Conservation (phyloP, 2,888 invertebrate species). For the Hesperia comma region DNA sequence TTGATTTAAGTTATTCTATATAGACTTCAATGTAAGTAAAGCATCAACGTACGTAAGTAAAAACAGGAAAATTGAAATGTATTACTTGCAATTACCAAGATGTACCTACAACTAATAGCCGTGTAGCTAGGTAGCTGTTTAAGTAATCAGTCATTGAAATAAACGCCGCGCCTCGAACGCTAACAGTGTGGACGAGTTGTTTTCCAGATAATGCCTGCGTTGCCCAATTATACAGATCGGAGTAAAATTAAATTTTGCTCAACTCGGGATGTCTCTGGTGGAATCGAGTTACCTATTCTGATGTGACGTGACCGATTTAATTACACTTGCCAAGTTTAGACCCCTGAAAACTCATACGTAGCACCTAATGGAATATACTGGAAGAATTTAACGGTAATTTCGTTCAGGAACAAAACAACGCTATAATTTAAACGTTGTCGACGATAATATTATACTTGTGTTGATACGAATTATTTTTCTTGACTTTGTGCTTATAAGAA, state of each 20-base stretch:
- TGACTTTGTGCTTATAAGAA: no score
- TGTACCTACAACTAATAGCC: no score
- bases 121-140: no score
- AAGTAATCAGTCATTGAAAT: no score
- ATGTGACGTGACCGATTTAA: slow-evolving; percentile 32
- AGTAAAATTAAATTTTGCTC: slow-evolving; percentile 36
- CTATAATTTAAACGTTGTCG: neutral
- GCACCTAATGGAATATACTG: neutral
- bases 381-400: neutral
- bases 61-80: no score
- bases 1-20: no score
- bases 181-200: neutral
- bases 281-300: slow-evolving; percentile 37
- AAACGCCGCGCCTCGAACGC: slow-evolving; percentile 26
- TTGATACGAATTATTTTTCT: no score
- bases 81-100: no score
- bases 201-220: slow-evolving; percentile 30
- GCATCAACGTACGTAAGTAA: no score
- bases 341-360: slow-evolving; percentile 1
- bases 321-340: slow-evolving; percentile 26
- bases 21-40: no score
- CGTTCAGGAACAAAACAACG: neutral
- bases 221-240: slow-evolving; percentile 37
- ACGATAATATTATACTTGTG: no score
- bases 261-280: slow-evolving; percentile 28